Conservation (phyloP, 1,140 invertebrate genomes). For the Ostrea denselamellosa region DNA sequence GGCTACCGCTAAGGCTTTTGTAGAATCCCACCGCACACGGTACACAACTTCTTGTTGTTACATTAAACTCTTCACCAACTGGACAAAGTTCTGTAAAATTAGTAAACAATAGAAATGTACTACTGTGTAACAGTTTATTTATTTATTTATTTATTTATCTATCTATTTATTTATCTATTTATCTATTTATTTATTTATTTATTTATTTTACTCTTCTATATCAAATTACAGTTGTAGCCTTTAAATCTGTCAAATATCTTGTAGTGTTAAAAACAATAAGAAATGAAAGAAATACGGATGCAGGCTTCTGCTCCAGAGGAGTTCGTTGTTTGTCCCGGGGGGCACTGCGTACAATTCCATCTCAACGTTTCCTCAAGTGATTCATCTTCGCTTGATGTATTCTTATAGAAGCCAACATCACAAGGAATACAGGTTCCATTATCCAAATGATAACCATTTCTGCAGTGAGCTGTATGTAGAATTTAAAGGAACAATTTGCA, state of each 20-base stretch:
- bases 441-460: background rate
- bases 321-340: background rate
- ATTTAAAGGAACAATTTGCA: too few relatives aligned
- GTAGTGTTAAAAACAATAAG: too few relatives aligned
- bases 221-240: background rate
- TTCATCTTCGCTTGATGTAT: background rate
- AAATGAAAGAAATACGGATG: background rate
- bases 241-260: too few relatives aligned
- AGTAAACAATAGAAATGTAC: too few relatives aligned
- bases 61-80: background rate
- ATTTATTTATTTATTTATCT: too few relatives aligned
- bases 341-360: background rate
- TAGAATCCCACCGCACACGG: background rate
- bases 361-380: background rate
- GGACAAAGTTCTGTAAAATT: background rate
- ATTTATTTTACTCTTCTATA: background rate
- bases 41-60: background rate
- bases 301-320: background rate
- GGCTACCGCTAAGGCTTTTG: constrained; percentile 19
- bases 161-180: background rate
- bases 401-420: constrained; percentile 5
- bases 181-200: background rate
- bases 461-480: background rate
- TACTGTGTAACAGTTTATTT: background rate
- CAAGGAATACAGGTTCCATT: background rate